phyloP scores from a whole-genome alignment of 2,888 invertebrate species.

The Lasioglossum villosulum region DNA sequence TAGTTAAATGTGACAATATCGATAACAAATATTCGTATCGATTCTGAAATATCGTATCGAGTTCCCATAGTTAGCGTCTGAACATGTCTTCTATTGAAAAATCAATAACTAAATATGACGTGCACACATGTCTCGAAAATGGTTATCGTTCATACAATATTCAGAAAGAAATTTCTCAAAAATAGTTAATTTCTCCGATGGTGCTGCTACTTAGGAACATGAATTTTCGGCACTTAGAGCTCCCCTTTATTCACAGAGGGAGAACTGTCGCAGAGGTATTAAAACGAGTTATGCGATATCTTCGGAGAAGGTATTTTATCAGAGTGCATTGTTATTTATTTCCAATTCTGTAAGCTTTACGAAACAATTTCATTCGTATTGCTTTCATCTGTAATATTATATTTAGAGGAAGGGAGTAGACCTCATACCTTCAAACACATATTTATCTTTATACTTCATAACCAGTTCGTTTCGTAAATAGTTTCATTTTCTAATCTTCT shows the following conservation, averaged over 20 bases:
- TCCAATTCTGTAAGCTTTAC: background rate
- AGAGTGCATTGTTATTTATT: background rate
- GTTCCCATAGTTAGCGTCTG: background rate
- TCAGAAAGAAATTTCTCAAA: background rate
- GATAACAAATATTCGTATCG: background rate
- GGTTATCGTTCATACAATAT: background rate
- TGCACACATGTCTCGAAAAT: background rate
- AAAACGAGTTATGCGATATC: background rate
- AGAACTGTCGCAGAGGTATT: background rate
- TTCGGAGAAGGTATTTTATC: background rate
- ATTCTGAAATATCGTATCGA: background rate
- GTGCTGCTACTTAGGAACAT: background rate
- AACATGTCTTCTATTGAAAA: background rate
- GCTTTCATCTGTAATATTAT: no score
- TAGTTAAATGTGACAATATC: background rate
- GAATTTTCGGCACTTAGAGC: background rate
- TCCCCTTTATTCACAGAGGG: background rate
- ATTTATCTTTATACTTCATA: no score
- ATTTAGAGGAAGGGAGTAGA: no score
- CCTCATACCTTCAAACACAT: no score
- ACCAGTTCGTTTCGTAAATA: background rate
- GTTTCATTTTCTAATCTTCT: background rate
- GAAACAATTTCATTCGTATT: no score
- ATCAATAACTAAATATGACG: background rate
- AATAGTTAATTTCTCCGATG: background rate